These are phyloP conservation scores for Pseudoips prasinana DNA, from an alignment of 2,888 invertebrate genomes.

Conservation along the genomic window DNA sequence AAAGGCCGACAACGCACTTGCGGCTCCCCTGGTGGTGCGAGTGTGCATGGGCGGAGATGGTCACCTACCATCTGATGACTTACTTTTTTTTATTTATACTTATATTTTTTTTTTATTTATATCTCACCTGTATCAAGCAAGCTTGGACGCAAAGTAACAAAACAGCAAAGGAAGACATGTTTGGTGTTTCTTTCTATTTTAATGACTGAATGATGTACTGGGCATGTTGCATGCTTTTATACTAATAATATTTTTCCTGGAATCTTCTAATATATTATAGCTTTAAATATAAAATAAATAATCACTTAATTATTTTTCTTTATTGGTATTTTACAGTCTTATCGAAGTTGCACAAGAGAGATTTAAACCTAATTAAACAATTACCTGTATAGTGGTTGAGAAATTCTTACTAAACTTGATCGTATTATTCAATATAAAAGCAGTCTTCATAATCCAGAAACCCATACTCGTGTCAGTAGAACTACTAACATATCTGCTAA, in stretches of 20 bases:
- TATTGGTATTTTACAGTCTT: background rate
- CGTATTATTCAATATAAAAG: slow-evolving; percentile 5
- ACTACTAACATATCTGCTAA: slow-evolving; percentile 12
- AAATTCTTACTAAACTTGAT: no score
- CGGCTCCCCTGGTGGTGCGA: no score
- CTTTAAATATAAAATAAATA: no score
- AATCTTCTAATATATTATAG: no score
- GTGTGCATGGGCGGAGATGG: no score
- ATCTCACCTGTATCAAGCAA: slow-evolving; percentile 20
- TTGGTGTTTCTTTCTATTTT: slow-evolving; percentile 7
- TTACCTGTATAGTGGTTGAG: no score
- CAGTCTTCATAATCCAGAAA: background rate
- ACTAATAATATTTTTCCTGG: background rate
- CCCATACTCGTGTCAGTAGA: slow-evolving; percentile 4
- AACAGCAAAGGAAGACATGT: slow-evolving; percentile 17
- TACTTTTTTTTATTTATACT: no score
- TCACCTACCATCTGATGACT: no score
- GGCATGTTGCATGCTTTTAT: slow-evolving; percentile 4
- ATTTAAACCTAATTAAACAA: background rate
- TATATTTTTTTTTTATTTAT: no score
- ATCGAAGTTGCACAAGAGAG: background rate
- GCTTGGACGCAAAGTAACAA: slow-evolving; percentile 21
- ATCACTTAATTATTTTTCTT: background rate
- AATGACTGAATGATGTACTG: slow-evolving; percentile 7
- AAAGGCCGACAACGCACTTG: no score